Percentiles rank a stretch among this genome's conserved stretches.
Conservation (phyloP, 1,140 invertebrate genomes). For the Linepithema humile region DNA sequence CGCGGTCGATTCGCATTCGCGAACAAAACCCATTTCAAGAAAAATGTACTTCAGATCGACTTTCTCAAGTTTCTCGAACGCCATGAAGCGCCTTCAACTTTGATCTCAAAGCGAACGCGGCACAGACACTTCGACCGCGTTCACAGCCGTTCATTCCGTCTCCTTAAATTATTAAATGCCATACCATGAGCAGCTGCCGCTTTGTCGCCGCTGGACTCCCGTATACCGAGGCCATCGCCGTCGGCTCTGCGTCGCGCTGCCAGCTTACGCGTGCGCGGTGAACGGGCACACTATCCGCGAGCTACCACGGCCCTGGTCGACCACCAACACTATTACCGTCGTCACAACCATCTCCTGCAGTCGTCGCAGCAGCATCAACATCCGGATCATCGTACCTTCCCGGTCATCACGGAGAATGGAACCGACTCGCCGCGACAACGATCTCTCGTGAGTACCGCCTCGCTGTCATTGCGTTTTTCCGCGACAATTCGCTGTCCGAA, state of each 20-base stretch:
- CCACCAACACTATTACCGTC: constrained; percentile 75
- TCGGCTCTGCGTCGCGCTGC: constrained; percentile 81
- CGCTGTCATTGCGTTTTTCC: no score
- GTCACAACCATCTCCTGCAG: constrained; percentile 65
- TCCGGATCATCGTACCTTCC: constrained; percentile 74
- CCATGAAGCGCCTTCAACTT: no score
- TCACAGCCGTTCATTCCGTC: background rate
- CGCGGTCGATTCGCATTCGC: background rate
- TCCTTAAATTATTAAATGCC: constrained; percentile 15
- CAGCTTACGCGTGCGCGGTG: constrained; percentile 82
- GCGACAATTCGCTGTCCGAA: background rate
- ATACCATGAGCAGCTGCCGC: constrained; percentile 12
- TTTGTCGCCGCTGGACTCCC: constrained; percentile 72
- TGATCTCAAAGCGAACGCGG: background rate
- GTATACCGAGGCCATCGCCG: constrained; percentile 81
- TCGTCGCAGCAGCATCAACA: constrained; percentile 67
- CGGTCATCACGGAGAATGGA: constrained; percentile 81
- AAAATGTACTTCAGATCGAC: background rate
- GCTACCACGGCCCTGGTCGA: constrained; percentile 73
- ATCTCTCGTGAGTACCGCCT: constrained; percentile 73
- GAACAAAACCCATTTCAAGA: background rate
- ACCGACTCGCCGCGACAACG: constrained; percentile 77
- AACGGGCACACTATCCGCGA: constrained; percentile 66
- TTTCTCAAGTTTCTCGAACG: background rate
- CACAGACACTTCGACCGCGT: background rate